These are phyloP conservation scores for Hippocampus barbouri DNA, from an alignment of 2,113 vertebrate species.

Conservation along the genomic window DNA sequence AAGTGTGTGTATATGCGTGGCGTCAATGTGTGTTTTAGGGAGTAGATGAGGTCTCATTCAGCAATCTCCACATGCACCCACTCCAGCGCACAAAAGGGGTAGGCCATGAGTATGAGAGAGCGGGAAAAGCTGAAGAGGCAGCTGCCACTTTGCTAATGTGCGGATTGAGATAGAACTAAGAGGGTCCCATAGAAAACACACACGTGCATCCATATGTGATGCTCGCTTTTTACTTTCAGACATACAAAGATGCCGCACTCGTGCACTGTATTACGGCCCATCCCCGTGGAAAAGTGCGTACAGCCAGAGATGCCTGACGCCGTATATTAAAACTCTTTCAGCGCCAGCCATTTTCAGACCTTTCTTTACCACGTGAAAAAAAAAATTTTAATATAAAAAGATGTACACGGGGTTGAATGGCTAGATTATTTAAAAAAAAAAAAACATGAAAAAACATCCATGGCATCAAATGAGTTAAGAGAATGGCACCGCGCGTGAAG, in stretches of 20 bases:
- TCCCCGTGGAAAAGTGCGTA: background rate
- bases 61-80: slow-evolving; percentile 70
- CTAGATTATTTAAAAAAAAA: too few relatives aligned
- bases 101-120: slow-evolving; percentile 58
- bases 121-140: slow-evolving; percentile 66
- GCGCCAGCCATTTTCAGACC: too few relatives aligned
- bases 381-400: too few relatives aligned
- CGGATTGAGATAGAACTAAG: slow-evolving; percentile 53
- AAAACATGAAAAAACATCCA: too few relatives aligned
- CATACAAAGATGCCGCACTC: background rate
- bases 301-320: slow-evolving; percentile 20
- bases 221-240: slow-evolving; percentile 10
- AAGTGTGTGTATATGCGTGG: slow-evolving; percentile 45
- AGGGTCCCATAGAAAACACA: slow-evolving; percentile 63
- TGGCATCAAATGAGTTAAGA: slow-evolving; percentile 15
- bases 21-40: slow-evolving; percentile 35
- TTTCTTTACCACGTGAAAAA: too few relatives aligned
- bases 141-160: slow-evolving; percentile 67
- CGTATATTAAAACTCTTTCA: slow-evolving; percentile 5
- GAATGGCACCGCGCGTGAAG: slow-evolving; percentile 23
- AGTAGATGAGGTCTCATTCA: slow-evolving; percentile 63
- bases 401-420: too few relatives aligned
- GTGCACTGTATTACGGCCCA: background rate
- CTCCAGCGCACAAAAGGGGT: slow-evolving; percentile 63
- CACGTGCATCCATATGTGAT: slow-evolving; percentile 57